Percentiles rank a stretch among this genome's conserved stretches.
Evolutionary conservation across 1,140 invertebrate genomes (phyloP).

Genomic region (Heliconius nattereri): DNA sequence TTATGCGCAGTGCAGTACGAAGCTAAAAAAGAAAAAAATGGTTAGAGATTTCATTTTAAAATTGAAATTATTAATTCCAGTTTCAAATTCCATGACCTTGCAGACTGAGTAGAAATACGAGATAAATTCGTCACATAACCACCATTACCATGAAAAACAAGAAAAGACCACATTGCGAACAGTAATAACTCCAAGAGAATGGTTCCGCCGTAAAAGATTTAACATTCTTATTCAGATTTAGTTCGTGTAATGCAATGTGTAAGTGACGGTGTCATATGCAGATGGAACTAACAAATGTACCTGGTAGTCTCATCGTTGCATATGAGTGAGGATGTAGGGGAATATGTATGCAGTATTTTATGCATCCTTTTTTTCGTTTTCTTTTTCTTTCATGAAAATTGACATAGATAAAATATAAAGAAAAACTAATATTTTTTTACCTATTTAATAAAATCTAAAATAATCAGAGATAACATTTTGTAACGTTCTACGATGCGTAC

Average conservation of each 20-base stretch:
- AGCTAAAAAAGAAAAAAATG: too few relatives aligned
- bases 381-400: not conserved
- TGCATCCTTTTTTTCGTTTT: not conserved
- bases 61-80: too few relatives aligned
- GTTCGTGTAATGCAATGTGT: slow-evolving; percentile 13
- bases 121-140: not conserved
- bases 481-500: too few relatives aligned
- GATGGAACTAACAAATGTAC: slow-evolving; percentile 10
- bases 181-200: not conserved
- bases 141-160: not conserved
- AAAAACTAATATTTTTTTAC: too few relatives aligned
- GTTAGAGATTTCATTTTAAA: too few relatives aligned
- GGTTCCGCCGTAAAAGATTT: not conserved
- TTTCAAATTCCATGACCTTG: too few relatives aligned
- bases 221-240: slow-evolving; percentile 9
- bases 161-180: not conserved
- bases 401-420: not conserved
- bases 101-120: too few relatives aligned
- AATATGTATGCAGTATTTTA: not conserved
- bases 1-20: too few relatives aligned
- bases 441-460: too few relatives aligned
- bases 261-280: slow-evolving; percentile 6
- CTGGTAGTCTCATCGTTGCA: not conserved
- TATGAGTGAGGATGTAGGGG: not conserved
- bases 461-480: too few relatives aligned